Base-by-base conservation (phyloP, 2,113 vertebrate species). In the Chitala chitala region DNA sequence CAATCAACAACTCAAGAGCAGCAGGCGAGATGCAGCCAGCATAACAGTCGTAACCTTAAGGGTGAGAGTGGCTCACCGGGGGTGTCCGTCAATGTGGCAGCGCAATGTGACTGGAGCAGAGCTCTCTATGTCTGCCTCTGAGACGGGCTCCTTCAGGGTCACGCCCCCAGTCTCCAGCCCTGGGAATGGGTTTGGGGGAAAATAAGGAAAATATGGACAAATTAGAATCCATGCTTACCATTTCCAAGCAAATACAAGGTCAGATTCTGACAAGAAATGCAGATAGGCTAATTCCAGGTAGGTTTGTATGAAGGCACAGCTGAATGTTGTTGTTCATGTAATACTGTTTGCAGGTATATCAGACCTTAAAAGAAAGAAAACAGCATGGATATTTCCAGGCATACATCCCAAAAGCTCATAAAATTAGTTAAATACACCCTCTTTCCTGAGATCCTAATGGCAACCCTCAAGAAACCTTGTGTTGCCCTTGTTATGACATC, bases 61-160 rank as follows among this genome's bases (percentile, higher is more conserved):
- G 53, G 63, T 9, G 13, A 15, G 10, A 53, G 74, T 33, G 51
- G 46, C 94, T 96, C 90, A 99, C 97, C 96, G 93, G 2, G 96
- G 97, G 82, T 99, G 96, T 77, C 97, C 97, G 0, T 98, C 95
- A 9, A 99, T 94, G 76, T 94, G 92, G 79, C 97, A 99, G 40
- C 91, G 93, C 74, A 99, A 82, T 0, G 87, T 90, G 82, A 99
- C 91, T 13, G 87, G 86, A 1, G 91, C 86, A 59, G 93, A 94
- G 42, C 93, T 94, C 86, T 96, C 92, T 79, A 98, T 94, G 74
- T 96, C 95, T 1, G 84, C 87, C 78, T 90, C 55, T 2, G 84
- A 92, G 72, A 79, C 79, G 0, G 95, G 96, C 51, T 96, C 92
- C 85, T 94, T 95, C 86, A 98, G 85, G 53, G 90, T 88, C 76